Conservation (phyloP, 2,113 vertebrate species). For the Scolopax mira region DNA sequence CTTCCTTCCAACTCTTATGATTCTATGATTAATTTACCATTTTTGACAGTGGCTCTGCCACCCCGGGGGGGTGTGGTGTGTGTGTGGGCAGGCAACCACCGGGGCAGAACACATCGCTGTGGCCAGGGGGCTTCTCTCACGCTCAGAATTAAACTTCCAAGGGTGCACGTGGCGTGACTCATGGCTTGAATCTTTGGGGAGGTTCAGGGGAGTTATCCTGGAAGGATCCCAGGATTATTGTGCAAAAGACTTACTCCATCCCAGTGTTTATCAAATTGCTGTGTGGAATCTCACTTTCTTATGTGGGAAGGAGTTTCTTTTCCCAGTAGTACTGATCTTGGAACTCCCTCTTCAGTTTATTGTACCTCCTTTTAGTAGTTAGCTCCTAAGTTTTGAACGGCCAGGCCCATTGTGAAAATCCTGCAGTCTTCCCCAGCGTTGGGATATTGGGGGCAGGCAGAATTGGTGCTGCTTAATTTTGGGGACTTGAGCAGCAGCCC, state of each 20-base stretch:
- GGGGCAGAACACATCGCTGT: fast-evolving
- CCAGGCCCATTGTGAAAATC: neutral
- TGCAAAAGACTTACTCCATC: neutral
- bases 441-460: no score
- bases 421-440: fast-evolving
- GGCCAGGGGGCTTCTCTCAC: neutral
- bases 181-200: neutral
- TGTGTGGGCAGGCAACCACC: no score
- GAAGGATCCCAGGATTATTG: neutral
- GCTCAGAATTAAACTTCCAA: fast-evolving
- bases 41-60: neutral
- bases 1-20: no score
- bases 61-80: no score
- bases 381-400: neutral
- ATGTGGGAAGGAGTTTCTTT: neutral
- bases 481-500: neutral
- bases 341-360: neutral
- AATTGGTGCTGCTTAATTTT: neutral
- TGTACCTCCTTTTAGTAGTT: neutral
- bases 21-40: neutral
- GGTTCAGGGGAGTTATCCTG: neutral
- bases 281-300: neutral
- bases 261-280: fast-evolving
- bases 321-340: neutral
- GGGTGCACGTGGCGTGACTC: fast-evolving